Evolutionary conservation across 2,888 invertebrate species (phyloP), one percentile per base, ranked within the genome.

Genomic region (Mythimna ferrago): DNA sequence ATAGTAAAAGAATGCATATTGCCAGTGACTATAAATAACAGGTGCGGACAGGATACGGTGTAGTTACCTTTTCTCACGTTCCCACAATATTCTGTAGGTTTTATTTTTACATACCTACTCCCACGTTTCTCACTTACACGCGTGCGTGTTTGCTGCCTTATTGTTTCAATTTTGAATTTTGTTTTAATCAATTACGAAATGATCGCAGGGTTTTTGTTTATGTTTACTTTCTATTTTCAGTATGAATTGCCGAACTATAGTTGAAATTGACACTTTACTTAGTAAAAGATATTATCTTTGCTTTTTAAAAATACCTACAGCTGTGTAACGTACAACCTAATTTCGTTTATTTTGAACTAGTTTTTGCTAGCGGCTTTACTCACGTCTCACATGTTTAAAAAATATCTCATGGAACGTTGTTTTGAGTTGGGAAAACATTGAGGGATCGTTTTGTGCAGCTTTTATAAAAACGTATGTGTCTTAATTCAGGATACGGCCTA

Each of bases 1-100:
- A 82, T 78, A 84, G 77, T 82, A 83, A 79, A 78, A 76, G 74
- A 82, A 81, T 86, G 77, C 80, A 85, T 79, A 83, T 83, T 82
- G 74, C 84, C 70, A 73, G 75, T 74, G 81, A 79, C 79, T 74
- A 86, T 88, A 87, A 87, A 89, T 85, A 88, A 83, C 87, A 84
- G 81, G 83, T 86, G 85, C 71, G 82, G 82, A 87, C 82, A 77
- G 84, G 80, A 79, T 76, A 75, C 76, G 78, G 58, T 72, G 74
- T 81, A 77, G 73, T 82, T 80, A 76, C 79, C 71, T 72, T 76
- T 85, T 79, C 77, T 78, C 80, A 81, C 78, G 77, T 83, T 78
- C 68, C 65, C 71, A 70, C 81, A 81, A 85, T 80, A 82, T 79
- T 78, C 73, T 82, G 76, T 60, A 71, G 71, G 72, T 78, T 77